These are phyloP conservation scores for Hydrotaea cyrtoneurina DNA, from an alignment of 2,888 invertebrate species.

Conservation along the genomic window DNA sequence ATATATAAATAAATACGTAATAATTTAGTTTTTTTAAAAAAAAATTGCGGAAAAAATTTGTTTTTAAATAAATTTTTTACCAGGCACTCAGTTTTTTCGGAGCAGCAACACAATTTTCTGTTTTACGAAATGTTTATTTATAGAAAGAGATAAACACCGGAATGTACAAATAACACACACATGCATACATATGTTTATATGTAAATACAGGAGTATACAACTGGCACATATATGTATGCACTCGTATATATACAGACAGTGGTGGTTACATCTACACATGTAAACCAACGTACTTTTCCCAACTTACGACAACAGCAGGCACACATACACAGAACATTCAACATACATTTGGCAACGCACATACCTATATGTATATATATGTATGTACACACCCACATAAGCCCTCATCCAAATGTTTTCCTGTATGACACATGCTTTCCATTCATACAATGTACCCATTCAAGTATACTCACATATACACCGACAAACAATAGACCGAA, in stretches of 20 bases:
- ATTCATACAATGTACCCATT: not conserved
- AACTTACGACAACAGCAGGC: not conserved
- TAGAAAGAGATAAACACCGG: not conserved
- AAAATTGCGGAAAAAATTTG: not conserved
- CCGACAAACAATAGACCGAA: not conserved
- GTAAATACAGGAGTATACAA: not conserved
- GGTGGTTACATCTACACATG: not conserved
- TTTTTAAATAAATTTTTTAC: constrained; percentile 34
- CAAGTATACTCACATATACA: no score
- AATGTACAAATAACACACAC: not conserved
- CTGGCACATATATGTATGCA: not conserved
- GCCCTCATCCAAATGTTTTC: not conserved
- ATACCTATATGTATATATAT: not conserved
- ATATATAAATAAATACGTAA: constrained; percentile 14
- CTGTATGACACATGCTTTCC: not conserved
- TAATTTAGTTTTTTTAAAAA: not conserved
- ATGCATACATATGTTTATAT: not conserved
- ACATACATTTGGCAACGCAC: no score
- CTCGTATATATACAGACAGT: not conserved
- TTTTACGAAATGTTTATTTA: not conserved
- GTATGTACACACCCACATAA: not conserved
- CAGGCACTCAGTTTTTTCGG: constrained; percentile 14
- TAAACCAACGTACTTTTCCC: not conserved
- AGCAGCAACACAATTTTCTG: constrained; percentile 1
- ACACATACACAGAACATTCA: not conserved